A percentile compares a stretch with the other conserved stretches of the same genome.
Conservation (phyloP, 1,140 invertebrate genomes). For the Euschistus heros region DNA sequence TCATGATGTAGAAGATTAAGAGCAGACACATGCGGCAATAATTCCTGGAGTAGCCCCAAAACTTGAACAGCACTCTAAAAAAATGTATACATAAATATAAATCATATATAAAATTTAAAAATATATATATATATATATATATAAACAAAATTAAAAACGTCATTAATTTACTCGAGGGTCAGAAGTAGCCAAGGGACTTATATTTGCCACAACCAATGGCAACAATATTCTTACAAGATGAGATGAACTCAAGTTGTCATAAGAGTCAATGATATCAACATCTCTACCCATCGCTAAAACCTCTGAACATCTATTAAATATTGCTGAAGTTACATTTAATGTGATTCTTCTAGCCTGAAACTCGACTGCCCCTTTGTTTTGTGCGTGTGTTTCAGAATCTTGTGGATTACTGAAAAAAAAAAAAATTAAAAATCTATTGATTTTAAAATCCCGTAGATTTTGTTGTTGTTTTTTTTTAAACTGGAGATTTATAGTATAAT, state of each 20-base stretch:
- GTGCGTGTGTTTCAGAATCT: slow-evolving; percentile 51
- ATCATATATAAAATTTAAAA: not conserved
- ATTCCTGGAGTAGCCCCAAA: slow-evolving; percentile 77
- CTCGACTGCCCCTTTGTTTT: slow-evolving; percentile 54
- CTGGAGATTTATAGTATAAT: too few species aligned
- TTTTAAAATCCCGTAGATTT: not conserved
- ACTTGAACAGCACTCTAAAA: slow-evolving; percentile 79
- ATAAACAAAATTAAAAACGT: not conserved
- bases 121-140: slow-evolving; percentile 19
- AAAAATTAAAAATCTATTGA: not conserved
- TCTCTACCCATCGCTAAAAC: slow-evolving; percentile 59
- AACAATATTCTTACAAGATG: slow-evolving; percentile 63
- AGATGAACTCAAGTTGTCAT: slow-evolving; percentile 45
- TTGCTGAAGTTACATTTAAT: slow-evolving; percentile 56
- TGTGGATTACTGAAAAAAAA: slow-evolving; percentile 45
- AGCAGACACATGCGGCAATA: slow-evolving; percentile 78
- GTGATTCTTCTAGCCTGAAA: slow-evolving; percentile 60
- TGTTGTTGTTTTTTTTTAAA: too few species aligned
- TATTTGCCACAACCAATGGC: slow-evolving; percentile 67
- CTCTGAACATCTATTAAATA: slow-evolving; percentile 60
- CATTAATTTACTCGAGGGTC: slow-evolving; percentile 57
- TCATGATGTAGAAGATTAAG: slow-evolving; percentile 57
- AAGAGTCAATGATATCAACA: slow-evolving; percentile 43
- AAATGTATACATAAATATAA: slow-evolving; percentile 18
- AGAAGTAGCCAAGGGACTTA: slow-evolving; percentile 65